Evolutionary conservation across 1,140 invertebrate genomes (phyloP), one percentile per base, ranked within the genome.

Genomic region (Drosophila bifasciata): DNA sequence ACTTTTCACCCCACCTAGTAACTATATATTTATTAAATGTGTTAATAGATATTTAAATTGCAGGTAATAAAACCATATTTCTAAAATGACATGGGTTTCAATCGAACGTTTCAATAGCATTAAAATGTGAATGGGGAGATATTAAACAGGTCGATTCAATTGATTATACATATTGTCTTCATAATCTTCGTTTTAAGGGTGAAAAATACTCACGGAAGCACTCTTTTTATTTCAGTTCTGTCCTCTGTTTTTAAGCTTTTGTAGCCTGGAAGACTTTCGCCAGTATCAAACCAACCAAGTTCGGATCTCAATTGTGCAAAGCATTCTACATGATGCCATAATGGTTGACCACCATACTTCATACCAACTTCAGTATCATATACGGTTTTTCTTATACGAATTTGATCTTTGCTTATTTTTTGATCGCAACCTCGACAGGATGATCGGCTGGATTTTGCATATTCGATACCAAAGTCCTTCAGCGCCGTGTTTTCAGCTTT

Each of bases 291-390:
- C 92, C 96, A 99, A 39, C 95, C 93, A 2, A 98, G 88, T 51
- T 97, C 95, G 46, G 66, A 62, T 1, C 90, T 71, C 11, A 91
- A 43, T 67, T 85, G 60, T 6, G 94, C 94, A 93, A 99, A 99
- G 92, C 98, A 99, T 64, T 97, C 95, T 8, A 98, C 92, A 92
- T 99, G 98, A 92, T 98, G 95, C 98, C 98, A 99, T 21, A 95
- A 91, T 70, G 96, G 94, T 73, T 96, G 92, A 0, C 95, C 96
- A 13, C 97, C 97, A 92, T 95, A 98, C 90, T 94, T 95, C 76
- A 93, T 94, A 0, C 95, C 96, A 44, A 95, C 92, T 73, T 97
- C 95, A 67, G 95, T 96, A 53, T 97, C 96, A 92, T 93, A 98
- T 78, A 98, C 97, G 78, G 96, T 96, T 92, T 98, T 98, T 6